These are phyloP conservation scores for Cynocephalus volans DNA, from an alignment of 2,113 vertebrate species.

Conservation along the genomic window DNA sequence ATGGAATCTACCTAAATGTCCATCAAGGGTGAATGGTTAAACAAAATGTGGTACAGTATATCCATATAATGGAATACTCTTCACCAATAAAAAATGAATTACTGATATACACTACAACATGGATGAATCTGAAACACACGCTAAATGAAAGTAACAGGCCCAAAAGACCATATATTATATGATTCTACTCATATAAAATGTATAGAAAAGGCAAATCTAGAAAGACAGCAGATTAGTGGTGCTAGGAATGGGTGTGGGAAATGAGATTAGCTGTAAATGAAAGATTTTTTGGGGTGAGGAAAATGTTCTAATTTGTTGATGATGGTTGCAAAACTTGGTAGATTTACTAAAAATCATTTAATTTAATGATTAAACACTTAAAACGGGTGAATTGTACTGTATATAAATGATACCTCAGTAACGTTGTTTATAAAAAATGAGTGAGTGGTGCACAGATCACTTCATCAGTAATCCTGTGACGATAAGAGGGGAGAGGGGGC, in stretches of 20 bases:
- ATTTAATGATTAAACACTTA: not conserved
- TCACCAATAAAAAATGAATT: not conserved
- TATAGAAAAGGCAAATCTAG: not conserved
- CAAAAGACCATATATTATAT: not conserved
- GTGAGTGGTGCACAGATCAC: not conserved
- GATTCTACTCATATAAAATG: not conserved
- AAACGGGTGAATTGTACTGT: not conserved
- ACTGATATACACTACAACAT: accelerated
- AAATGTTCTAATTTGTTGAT: not conserved
- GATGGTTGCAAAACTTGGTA: not conserved
- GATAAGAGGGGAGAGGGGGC: accelerated
- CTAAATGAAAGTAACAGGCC: not conserved
- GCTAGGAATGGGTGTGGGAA: not conserved
- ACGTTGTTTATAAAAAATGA: not conserved
- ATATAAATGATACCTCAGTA: not conserved
- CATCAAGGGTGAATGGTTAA: not conserved
- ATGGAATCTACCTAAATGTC: not conserved
- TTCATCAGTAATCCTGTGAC: not conserved
- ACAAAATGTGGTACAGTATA: not conserved
- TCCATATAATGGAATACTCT: not conserved
- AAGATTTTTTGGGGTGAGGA: not conserved
- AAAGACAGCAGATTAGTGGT: not conserved
- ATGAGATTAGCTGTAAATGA: not conserved
- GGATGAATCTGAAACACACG: not conserved
- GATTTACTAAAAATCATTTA: not conserved